A percentile compares a stretch with the other conserved stretches of the same genome.
Conservation (phyloP, 2,113 vertebrate genomes). For the Romanogobio albipinnatus region DNA sequence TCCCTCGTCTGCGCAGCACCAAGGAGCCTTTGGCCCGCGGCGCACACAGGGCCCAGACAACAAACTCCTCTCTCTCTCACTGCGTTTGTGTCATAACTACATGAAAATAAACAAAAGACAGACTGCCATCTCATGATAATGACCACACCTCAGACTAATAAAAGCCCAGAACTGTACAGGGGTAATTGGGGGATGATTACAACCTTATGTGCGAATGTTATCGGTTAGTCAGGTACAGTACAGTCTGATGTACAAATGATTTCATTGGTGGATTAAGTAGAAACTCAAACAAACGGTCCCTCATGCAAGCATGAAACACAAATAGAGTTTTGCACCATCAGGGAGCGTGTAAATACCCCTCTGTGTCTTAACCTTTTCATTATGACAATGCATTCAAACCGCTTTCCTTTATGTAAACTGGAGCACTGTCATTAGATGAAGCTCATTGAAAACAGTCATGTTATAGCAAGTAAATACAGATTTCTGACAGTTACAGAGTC, state of each 20-base stretch:
- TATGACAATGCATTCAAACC: background rate
- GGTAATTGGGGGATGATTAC: conserved; percentile 18
- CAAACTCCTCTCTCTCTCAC: background rate
- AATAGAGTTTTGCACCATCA: conserved; percentile 10
- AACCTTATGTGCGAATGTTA: background rate
- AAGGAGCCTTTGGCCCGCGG: conserved; percentile 36
- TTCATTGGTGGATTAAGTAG: conserved; percentile 7
- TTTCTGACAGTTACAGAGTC: no score
- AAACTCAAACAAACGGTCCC: conserved; percentile 18
- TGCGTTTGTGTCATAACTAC: conserved; percentile 30
- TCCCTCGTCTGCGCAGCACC: conserved; percentile 39
- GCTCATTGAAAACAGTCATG: background rate
- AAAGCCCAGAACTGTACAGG: conserved; percentile 31
- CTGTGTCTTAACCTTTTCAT: background rate
- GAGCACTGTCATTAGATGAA: background rate
- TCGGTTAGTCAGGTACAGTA: conserved; percentile 18
- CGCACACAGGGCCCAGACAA: conserved; percentile 29
- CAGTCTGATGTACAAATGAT: background rate
- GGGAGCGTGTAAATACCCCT: background rate
- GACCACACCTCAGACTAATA: conserved; percentile 51
- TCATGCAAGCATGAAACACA: conserved; percentile 4
- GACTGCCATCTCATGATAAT: conserved; percentile 52
- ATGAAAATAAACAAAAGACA: conserved; percentile 50
- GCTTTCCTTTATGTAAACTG: background rate
- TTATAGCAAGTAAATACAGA: no score